phyloP scores from a whole-genome alignment of 2,888 invertebrate genomes.

The Bembecia ichneumoniformis region DNA sequence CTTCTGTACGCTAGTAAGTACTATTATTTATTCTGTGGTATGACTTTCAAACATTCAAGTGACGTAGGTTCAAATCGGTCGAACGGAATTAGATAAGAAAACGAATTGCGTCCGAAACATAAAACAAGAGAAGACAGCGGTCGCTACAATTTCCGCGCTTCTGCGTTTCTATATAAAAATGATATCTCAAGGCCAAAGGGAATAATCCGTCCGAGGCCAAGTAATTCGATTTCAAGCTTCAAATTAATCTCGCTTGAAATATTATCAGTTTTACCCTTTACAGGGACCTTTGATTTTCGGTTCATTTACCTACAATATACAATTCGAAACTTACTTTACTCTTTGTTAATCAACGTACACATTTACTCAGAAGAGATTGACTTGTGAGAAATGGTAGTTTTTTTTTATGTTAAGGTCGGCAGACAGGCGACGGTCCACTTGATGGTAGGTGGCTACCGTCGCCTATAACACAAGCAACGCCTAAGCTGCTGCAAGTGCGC shows the following conservation, averaged over 20 bases:
- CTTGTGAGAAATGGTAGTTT: too few species aligned
- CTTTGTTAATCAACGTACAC: too few species aligned
- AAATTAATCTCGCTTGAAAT: not conserved
- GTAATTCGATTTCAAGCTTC: not conserved
- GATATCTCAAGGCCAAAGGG: not conserved
- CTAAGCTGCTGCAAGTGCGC: too few species aligned
- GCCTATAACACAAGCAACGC: too few species aligned
- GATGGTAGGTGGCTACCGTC: too few species aligned
- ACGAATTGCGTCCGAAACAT: not conserved
- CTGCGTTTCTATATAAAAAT: not conserved
- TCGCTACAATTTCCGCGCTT: constrained; percentile 1
- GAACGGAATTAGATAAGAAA: not conserved
- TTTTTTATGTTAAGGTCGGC: too few species aligned
- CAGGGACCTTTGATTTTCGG: not conserved
- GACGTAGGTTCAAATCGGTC: not conserved
- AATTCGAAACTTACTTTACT: too few species aligned
- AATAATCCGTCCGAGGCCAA: not conserved
- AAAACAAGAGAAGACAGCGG: constrained; percentile 1
- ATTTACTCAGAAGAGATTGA: too few species aligned
- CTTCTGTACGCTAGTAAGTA: too few species aligned
- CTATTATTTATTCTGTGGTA: too few species aligned
- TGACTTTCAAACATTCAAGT: not conserved
- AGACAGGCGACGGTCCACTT: too few species aligned
- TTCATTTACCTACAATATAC: not conserved
- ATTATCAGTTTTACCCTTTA: not conserved